These are phyloP conservation scores for Poeciliopsis turneri DNA, from an alignment of 2,797 vertebrate genomes.

Conservation along the genomic window DNA sequence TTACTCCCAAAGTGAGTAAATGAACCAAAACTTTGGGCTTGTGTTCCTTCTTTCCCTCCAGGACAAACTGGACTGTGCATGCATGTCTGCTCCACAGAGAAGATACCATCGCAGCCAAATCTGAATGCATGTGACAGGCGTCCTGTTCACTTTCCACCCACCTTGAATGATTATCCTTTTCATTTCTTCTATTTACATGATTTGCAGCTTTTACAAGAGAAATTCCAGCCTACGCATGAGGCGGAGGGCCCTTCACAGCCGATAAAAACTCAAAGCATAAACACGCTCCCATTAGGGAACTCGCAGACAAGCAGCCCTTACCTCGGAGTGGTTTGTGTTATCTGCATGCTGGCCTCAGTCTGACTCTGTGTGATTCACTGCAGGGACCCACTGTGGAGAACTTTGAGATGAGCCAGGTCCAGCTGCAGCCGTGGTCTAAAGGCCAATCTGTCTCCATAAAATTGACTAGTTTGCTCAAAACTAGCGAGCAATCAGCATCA, in stretches of 20 bases:
- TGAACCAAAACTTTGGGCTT: slow-evolving; percentile 10
- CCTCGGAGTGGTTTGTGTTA: slow-evolving; percentile 75
- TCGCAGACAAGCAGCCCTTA: slow-evolving; percentile 67
- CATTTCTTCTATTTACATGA: slow-evolving; percentile 53
- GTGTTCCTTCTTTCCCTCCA: slow-evolving; percentile 42
- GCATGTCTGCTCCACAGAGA: slow-evolving; percentile 27
- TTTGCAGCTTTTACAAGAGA: slow-evolving; percentile 50
- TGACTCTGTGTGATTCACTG: slow-evolving; percentile 64
- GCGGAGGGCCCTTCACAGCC: slow-evolving; percentile 54
- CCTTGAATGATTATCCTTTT: slow-evolving; percentile 48
- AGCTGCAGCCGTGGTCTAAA: slow-evolving; percentile 42
- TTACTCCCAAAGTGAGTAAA: slow-evolving; percentile 45
- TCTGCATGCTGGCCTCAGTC: slow-evolving; percentile 59
- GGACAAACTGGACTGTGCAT: slow-evolving; percentile 24
- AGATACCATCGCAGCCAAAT: slow-evolving; percentile 56
- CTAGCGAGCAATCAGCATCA: slow-evolving; percentile 43
- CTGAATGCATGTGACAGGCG: slow-evolving; percentile 34
- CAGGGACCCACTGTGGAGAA: slow-evolving; percentile 38
- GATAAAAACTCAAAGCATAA: slow-evolving; percentile 78
- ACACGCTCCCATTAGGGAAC: slow-evolving; percentile 76
- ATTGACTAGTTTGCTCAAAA: slow-evolving; percentile 41
- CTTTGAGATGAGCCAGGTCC: slow-evolving; percentile 72
- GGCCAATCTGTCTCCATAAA: slow-evolving; percentile 72
- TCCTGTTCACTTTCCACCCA: slow-evolving; percentile 39
- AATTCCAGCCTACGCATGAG: slow-evolving; percentile 58